phyloP scores from a whole-genome alignment of 2,888 invertebrate species.

The Euspilapteryx auroguttella region DNA sequence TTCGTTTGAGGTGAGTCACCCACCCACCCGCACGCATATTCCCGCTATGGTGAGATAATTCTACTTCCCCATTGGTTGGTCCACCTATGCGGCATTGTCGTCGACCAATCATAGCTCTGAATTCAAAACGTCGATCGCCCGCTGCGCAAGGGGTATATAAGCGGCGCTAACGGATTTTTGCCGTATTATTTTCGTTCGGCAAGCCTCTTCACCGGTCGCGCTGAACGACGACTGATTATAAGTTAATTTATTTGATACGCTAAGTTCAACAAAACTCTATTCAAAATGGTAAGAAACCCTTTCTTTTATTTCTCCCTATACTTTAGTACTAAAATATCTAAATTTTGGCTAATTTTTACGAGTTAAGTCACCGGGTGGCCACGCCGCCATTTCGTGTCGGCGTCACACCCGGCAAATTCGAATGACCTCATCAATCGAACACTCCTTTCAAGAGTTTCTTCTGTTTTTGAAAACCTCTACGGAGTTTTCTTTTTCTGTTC shows the following conservation, averaged over 20 bases:
- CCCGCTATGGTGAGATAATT: constrained; percentile 53
- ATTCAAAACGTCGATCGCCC: constrained; percentile 51
- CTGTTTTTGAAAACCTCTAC: too few species aligned
- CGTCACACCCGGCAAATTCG: constrained; percentile 13
- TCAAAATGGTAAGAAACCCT: constrained; percentile 48
- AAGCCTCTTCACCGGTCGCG: constrained; percentile 69
- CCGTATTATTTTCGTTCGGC: constrained; percentile 66
- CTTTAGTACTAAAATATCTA: too few species aligned
- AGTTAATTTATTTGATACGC: constrained; percentile 45
- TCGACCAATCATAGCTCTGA: constrained; percentile 43
- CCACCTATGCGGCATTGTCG: constrained; percentile 39
- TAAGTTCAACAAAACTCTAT: constrained; percentile 48
- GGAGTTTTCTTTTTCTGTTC: constrained; percentile 1
- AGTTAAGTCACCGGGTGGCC: constrained; percentile 22
- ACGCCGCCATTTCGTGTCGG: constrained; percentile 47
- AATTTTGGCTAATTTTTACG: constrained; percentile 7
- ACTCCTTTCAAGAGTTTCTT: too few species aligned
- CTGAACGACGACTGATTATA: constrained; percentile 59
- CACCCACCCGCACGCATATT: constrained; percentile 40
- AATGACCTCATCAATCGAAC: too few species aligned
- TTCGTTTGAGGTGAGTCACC: constrained; percentile 13
- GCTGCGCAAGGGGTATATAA: constrained; percentile 59
- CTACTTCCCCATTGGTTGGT: constrained; percentile 45
- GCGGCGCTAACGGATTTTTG: constrained; percentile 38
- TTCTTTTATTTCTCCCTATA: constrained; percentile 8